These are phyloP conservation scores for Callospermophilus lateralis DNA, from an alignment of 2,113 vertebrate genomes.

Conservation along the genomic window DNA sequence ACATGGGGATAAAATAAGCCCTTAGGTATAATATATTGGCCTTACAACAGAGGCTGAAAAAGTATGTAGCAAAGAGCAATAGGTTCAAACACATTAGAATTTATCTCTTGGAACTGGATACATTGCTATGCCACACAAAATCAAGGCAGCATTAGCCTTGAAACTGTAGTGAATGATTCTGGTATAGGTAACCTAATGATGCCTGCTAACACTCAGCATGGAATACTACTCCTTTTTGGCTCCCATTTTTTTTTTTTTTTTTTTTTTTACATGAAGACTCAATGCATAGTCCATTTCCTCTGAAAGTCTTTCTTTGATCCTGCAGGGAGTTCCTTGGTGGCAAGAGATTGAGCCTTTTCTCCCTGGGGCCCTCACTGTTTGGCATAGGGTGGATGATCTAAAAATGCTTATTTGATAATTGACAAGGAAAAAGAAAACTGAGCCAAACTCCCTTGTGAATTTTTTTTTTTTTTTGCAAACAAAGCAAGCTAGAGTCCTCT, in stretches of 20 bases:
- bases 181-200: neutral
- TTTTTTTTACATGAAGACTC: neutral
- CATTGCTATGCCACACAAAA: neutral
- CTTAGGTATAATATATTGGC: neutral
- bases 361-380: neutral
- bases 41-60: neutral
- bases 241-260: neutral
- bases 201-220: neutral
- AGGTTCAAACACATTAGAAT: neutral
- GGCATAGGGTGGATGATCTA: neutral
- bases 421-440: neutral
- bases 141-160: neutral
- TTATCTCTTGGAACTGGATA: neutral
- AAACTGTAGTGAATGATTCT: neutral
- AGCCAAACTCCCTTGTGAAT: neutral
- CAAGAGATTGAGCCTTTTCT: neutral
- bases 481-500: neutral
- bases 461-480: neutral
- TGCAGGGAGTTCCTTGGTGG: neutral
- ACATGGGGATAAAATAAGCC: neutral
- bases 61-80: neutral
- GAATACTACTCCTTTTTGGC: neutral
- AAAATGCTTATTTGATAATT: conserved; percentile 1
- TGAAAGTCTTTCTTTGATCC: neutral
- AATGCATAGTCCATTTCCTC: neutral